Percentiles rank a stretch among this genome's conserved stretches.
These are phyloP conservation scores for Peromyscus melanophrys DNA, from an alignment of 2,797 vertebrate genomes.

Conservation along the genomic window DNA sequence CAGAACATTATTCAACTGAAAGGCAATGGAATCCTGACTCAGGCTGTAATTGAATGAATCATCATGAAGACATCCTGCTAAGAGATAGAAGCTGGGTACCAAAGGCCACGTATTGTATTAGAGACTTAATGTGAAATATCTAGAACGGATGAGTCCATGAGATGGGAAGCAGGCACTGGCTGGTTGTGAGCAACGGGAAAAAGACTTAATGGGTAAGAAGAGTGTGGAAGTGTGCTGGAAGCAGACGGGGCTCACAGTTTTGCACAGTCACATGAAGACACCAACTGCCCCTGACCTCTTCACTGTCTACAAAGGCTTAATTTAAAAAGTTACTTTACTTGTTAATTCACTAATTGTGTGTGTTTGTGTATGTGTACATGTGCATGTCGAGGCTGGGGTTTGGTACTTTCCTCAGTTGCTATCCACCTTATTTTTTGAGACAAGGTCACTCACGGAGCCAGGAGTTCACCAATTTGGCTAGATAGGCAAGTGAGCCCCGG, in stretches of 20 bases:
- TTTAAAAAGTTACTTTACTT: background rate
- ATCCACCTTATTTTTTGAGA: background rate
- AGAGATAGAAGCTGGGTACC: constrained; percentile 1
- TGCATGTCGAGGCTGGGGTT: background rate
- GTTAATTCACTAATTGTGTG: background rate
- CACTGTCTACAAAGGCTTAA: background rate
- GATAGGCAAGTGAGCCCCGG: background rate
- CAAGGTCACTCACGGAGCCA: background rate
- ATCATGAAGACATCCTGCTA: background rate
- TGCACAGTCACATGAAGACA: background rate
- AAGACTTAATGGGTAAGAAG: background rate
- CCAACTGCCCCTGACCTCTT: background rate
- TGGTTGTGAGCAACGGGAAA: background rate
- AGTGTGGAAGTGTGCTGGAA: background rate
- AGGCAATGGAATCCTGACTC: background rate
- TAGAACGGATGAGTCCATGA: background rate
- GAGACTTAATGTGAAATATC: background rate
- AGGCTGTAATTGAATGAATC: background rate
- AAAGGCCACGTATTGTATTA: background rate
- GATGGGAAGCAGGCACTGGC: background rate
- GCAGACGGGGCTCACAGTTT: background rate
- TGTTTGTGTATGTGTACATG: background rate
- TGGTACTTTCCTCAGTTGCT: background rate
- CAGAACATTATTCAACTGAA: background rate
- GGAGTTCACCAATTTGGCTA: background rate